Conservation (phyloP, 2,797 vertebrate genomes). For the Pogonophryne albipinna region DNA sequence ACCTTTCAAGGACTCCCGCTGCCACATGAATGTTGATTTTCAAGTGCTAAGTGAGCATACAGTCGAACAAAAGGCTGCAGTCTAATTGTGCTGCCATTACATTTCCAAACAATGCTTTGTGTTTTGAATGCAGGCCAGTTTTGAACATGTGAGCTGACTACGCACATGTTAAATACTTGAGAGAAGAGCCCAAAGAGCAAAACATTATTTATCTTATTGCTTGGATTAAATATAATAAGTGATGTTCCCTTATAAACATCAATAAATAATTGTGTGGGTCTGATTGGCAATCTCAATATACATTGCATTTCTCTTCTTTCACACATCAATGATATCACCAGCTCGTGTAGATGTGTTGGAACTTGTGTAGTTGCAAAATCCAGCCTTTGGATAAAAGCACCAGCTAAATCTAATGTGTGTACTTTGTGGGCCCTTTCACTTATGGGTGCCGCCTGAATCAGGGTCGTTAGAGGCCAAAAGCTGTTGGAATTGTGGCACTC, state of each 20-base stretch:
- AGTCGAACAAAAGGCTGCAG: slow-evolving; percentile 35
- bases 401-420: not conserved
- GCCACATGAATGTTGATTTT: slow-evolving; percentile 34
- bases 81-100: slow-evolving; percentile 16
- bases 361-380: slow-evolving; percentile 47
- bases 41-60: slow-evolving; percentile 35
- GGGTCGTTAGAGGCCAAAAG: slow-evolving; percentile 17
- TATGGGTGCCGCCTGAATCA: slow-evolving; percentile 32
- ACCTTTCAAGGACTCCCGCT: slow-evolving; percentile 1
- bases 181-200: not conserved
- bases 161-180: not conserved
- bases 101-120: slow-evolving; percentile 36
- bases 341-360: slow-evolving; percentile 38
- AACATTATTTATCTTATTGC: not conserved
- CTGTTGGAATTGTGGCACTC: slow-evolving; percentile 1
- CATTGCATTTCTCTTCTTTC: not conserved
- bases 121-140: slow-evolving; percentile 34
- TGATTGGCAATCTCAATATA: not conserved
- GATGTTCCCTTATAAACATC: not conserved
- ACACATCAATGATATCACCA: slow-evolving; percentile 28
- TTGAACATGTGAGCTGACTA: not conserved
- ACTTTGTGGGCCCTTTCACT: slow-evolving; percentile 8
- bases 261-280: slow-evolving; percentile 1
- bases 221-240: not conserved
- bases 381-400: not conserved